Evolutionary conservation across 2,113 vertebrate genomes (phyloP).

Genomic region (Opisthocomus hoazin): DNA sequence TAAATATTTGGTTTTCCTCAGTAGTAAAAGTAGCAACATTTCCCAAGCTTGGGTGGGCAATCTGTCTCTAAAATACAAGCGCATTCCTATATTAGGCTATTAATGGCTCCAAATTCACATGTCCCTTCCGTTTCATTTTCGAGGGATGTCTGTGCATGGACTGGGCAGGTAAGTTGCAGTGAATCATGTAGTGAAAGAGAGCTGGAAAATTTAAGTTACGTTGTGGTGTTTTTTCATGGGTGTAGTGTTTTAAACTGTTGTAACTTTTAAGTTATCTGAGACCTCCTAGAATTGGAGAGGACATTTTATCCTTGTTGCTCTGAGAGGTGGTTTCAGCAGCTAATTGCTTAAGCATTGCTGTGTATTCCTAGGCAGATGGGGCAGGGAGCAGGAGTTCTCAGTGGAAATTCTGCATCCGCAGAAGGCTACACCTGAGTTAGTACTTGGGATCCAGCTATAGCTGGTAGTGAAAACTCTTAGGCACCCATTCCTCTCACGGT

Average conservation of each 20-base stretch:
- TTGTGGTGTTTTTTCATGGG: not conserved
- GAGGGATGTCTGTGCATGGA: not conserved
- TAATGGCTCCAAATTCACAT: not conserved
- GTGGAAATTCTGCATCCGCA: not conserved
- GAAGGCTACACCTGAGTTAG: not conserved
- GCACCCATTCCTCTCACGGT: not conserved
- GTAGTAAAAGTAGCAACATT: not conserved
- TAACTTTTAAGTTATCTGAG: not conserved
- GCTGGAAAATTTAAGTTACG: not conserved
- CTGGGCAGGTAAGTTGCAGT: not conserved
- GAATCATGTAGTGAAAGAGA: not conserved
- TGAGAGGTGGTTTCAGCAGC: not conserved
- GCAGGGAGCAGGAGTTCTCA: not conserved
- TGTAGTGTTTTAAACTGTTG: not conserved
- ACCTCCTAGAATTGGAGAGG: not conserved
- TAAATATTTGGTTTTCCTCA: slow-evolving; percentile 2
- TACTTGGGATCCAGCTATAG: not conserved
- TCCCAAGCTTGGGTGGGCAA: not conserved
- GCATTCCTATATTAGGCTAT: not conserved
- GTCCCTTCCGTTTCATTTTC: not conserved
- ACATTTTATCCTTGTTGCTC: not conserved
- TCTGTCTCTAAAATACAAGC: not conserved
- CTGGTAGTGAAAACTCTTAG: not conserved
- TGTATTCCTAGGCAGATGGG: accelerated
- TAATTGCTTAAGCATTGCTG: not conserved